phyloP scores from a whole-genome alignment of 2,797 vertebrate genomes.

The Pyrocephalus nanus region DNA sequence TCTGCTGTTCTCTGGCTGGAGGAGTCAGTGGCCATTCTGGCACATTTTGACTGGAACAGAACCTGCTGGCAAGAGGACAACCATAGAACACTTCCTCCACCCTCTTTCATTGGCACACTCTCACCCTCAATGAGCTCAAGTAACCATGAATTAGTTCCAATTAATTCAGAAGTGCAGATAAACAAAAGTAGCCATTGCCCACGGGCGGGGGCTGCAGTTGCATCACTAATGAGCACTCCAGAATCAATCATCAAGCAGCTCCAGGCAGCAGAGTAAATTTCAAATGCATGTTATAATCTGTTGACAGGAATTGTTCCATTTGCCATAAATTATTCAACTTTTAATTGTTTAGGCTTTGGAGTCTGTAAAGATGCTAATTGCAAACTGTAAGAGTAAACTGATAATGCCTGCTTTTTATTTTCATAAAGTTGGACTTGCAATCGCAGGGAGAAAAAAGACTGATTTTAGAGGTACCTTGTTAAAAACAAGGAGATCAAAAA shows the following conservation, averaged over 20 bases:
- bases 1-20: neutral
- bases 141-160: neutral
- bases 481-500: neutral
- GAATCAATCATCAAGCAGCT: slow-evolving; percentile 38
- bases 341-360: slow-evolving; percentile 48
- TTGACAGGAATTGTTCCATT: slow-evolving; percentile 38
- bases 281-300: neutral
- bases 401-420: neutral
- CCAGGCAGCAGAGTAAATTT: neutral
- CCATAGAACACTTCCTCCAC: neutral
- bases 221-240: slow-evolving; percentile 16
- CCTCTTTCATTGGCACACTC: neutral
- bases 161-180: slow-evolving; percentile 5
- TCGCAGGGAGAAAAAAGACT: neutral
- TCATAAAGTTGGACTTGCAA: neutral
- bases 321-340: slow-evolving; percentile 60
- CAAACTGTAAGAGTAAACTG: neutral
- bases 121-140: neutral
- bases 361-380: slow-evolving; percentile 45
- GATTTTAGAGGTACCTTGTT: neutral
- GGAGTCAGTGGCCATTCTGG: neutral
- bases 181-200: slow-evolving; percentile 1
- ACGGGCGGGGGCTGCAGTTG: neutral
- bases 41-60: neutral
- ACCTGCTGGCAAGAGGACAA: neutral